Evolutionary conservation across 2,888 invertebrate species (phyloP), one percentile per base, ranked within the genome.

Genomic region (Ichneumoninae sp.): DNA sequence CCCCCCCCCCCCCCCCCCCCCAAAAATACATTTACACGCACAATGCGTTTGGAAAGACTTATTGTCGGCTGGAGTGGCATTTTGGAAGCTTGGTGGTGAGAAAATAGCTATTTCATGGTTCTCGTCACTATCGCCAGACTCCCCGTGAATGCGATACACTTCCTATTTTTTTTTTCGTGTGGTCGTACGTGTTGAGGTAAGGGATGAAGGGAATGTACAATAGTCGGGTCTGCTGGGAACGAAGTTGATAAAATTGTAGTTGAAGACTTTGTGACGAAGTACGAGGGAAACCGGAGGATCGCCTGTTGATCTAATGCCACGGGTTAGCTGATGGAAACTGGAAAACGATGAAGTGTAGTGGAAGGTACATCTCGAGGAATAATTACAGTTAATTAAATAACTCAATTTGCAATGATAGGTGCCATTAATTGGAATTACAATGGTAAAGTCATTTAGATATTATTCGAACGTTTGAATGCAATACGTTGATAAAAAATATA

Each of bases 1-100:
- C 19, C 19, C 19, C 19, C 19, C 19, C 19, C 19, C 19, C 19
- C 19, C 19, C 19, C 19, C 19, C 19, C 19, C 19, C 19, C 19
- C n/a, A n/a, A 89, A 89, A 89, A 90, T 86, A 88, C 88, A 90
- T 90, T 90, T 90, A 87, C 85, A 84, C 87, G 82, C 82, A 88
- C 89, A 88, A 88, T 87, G 85, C 72, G 54, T 52, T 80, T 80
- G 80, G 84, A 88, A 84, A 87, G 87, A 86, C 87, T 89, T 84
- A 89, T 88, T 89, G 88, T 87, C 83, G 81, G 65, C 76, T n/a
- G 44, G 65, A 80, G 78, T 77, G 68, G 68, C 75, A 79, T 84
- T 85, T 79, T 79, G 66, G 77, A 78, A 75, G 80, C 81, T 69
- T 66, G 71, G 68, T 69, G 83, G 87, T 83, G 84, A 86, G 87